Evolutionary conservation across 2,797 vertebrate species (phyloP).

Genomic region (Lepidocolaptes lacrymiger): DNA sequence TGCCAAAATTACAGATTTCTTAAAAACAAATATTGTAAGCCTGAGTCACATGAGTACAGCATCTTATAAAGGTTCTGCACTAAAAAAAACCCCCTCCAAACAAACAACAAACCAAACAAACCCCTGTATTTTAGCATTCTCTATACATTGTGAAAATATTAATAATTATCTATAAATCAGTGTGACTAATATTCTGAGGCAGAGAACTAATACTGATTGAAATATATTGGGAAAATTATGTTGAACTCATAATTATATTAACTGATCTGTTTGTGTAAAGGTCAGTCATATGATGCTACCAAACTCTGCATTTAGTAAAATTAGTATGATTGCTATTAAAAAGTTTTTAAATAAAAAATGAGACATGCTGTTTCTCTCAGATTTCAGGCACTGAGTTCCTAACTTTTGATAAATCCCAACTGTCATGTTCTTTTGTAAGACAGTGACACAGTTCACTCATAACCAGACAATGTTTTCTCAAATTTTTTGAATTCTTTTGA

Average conservation of each 20-base stretch:
- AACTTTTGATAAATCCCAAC: too few relatives aligned
- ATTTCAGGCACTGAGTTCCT: neutral
- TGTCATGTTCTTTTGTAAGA: neutral
- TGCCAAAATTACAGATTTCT: neutral
- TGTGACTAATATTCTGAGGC: neutral
- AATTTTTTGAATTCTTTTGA: neutral
- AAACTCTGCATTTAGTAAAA: neutral
- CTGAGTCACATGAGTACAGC: neutral
- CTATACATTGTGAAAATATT: neutral
- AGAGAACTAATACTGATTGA: neutral
- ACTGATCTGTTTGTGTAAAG: neutral
- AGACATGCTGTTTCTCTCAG: neutral
- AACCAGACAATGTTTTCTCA: neutral
- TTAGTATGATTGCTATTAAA: neutral
- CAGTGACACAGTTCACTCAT: neutral
- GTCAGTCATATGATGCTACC: neutral
- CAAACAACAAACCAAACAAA: neutral
- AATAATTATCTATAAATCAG: neutral
- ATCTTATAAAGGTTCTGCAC: neutral
- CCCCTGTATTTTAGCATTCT: neutral
- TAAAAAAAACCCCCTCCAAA: neutral
- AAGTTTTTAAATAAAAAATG: neutral
- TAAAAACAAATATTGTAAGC: neutral
- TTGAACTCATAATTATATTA: neutral
- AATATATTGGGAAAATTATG: neutral